phyloP scores from a whole-genome alignment of 2,888 invertebrate species.

The Megamerina dolium region DNA sequence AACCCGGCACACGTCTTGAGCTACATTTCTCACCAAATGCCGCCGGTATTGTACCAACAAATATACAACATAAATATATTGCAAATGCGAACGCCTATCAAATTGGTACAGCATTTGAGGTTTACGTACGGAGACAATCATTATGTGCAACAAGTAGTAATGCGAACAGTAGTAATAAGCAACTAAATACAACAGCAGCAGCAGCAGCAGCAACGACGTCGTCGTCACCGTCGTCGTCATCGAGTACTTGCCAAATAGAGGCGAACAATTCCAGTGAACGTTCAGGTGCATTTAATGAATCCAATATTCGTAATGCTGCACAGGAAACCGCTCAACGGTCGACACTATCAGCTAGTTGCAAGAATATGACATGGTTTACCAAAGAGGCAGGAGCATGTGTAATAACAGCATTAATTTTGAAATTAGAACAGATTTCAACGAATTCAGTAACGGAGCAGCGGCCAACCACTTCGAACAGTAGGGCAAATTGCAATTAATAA shows the following conservation, averaged over 20 bases:
- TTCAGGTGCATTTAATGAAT: neutral
- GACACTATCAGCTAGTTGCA: constrained; percentile 35
- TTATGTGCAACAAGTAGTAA: constrained; percentile 34
- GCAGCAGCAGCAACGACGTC: constrained; percentile 16
- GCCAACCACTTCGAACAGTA: neutral
- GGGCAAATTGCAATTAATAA: too few species aligned
- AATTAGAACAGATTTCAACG: constrained; percentile 32
- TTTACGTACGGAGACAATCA: constrained; percentile 45
- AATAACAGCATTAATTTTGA: constrained; percentile 45
- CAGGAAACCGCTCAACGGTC: constrained; percentile 11
- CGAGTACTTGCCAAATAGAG: constrained; percentile 17
- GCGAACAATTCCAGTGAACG: constrained; percentile 1
- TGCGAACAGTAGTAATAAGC: too few species aligned
- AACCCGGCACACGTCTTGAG: constrained; percentile 46
- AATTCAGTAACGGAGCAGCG: neutral
- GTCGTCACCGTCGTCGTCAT: constrained; percentile 14
- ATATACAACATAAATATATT: constrained; percentile 37
- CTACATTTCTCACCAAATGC: constrained; percentile 45
- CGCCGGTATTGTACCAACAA: constrained; percentile 36
- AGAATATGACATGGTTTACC: constrained; percentile 48
- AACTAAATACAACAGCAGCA: constrained; percentile 18
- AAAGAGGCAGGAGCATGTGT: constrained; percentile 50
- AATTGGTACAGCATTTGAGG: constrained; percentile 48
- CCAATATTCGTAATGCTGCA: constrained; percentile 4
- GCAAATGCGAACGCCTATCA: constrained; percentile 40